Evolutionary conservation across 1,140 invertebrate genomes (phyloP).

Genomic region (Drepana arcuata): DNA sequence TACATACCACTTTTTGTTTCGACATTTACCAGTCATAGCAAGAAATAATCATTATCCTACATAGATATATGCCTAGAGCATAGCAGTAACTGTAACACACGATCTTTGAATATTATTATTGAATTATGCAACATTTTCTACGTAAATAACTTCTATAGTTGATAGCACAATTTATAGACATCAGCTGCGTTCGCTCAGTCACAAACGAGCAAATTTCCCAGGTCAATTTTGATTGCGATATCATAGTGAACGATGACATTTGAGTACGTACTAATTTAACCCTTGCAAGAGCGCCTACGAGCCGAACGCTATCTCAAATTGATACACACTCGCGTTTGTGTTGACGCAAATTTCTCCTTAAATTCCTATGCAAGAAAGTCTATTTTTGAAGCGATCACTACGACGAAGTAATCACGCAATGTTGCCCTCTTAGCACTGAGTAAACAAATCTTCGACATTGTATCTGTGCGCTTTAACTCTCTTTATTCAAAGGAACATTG

Average conservation of each 20-base stretch:
- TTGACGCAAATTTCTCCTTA: constrained; percentile 30
- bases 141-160: constrained; percentile 45
- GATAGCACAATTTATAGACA: constrained; percentile 62
- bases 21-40: no score
- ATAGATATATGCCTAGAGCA: background rate
- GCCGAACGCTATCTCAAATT: constrained; percentile 36
- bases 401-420: constrained; percentile 43
- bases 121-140: constrained; percentile 51
- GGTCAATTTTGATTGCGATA: constrained; percentile 65
- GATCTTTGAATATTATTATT: constrained; percentile 39
- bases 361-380: constrained; percentile 33
- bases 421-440: constrained; percentile 46
- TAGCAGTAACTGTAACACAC: constrained; percentile 3
- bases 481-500: constrained; percentile 67
- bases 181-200: constrained; percentile 33
- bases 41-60: background rate
- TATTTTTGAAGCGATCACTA: constrained; percentile 31
- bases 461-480: constrained; percentile 65
- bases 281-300: constrained; percentile 30
- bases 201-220: constrained; percentile 68
- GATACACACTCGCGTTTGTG: constrained; percentile 26
- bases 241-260: constrained; percentile 63
- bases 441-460: constrained; percentile 68
- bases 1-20: constrained; percentile 26
- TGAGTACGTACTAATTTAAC: constrained; percentile 56